Conservation (phyloP, 2,113 vertebrate species). For the Ammodytes marinus region DNA sequence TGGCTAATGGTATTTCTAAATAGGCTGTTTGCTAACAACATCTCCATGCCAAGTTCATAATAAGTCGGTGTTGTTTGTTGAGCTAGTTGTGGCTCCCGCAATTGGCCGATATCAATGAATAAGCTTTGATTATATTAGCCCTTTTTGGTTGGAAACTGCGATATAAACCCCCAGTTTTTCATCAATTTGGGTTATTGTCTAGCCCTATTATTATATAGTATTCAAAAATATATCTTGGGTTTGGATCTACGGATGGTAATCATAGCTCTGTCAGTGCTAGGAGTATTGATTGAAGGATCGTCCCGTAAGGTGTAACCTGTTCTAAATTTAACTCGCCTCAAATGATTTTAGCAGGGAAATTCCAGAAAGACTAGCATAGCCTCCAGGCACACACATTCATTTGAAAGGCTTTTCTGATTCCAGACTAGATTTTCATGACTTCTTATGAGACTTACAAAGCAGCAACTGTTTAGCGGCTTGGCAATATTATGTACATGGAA, state of each 20-base stretch:
- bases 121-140: not conserved
- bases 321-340: not conserved
- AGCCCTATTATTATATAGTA: not conserved
- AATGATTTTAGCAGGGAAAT: constrained; percentile 27
- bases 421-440: constrained; percentile 15
- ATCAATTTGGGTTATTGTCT: not conserved
- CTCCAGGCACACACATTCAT: constrained; percentile 6
- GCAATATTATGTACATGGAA: constrained; percentile 2
- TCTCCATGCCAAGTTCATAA: not conserved
- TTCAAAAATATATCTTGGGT: constrained; percentile 7
- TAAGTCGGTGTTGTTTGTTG: not conserved
- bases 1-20: not conserved
- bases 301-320: not conserved
- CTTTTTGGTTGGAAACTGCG: not conserved
- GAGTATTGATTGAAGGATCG: not conserved
- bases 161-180: not conserved
- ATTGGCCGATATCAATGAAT: not conserved
- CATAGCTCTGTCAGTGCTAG: not conserved
- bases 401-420: constrained; percentile 30
- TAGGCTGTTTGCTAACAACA: not conserved
- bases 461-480: constrained; percentile 13
- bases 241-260: constrained; percentile 1
- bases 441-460: constrained; percentile 27
- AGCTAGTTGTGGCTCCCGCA: not conserved
- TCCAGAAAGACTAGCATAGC: constrained; percentile 14